Evolutionary conservation across 1,140 invertebrate genomes (phyloP).

Genomic region (Formica exsecta): DNA sequence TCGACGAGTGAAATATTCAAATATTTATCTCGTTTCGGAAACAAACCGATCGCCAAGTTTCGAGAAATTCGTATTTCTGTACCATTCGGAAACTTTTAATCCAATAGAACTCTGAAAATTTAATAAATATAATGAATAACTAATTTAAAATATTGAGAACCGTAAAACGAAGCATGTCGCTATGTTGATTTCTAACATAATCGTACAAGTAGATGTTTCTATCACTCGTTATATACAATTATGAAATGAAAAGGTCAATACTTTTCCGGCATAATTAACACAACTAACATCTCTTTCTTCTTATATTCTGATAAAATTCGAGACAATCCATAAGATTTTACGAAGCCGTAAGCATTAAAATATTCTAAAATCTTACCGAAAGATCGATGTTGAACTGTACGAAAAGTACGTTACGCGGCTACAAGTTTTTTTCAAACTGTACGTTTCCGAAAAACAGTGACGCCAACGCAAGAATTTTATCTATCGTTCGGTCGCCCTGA

Average conservation of each 20-base stretch:
- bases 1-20: not conserved
- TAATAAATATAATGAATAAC: too few species aligned
- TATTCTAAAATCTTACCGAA: not conserved
- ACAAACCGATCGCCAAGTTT: not conserved
- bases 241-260: not conserved
- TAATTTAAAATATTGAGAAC: too few species aligned
- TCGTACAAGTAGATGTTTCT: too few species aligned
- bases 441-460: too few species aligned
- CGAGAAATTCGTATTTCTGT: not conserved
- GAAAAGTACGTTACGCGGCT: too few species aligned
- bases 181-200: too few species aligned
- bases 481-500: too few species aligned
- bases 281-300: not conserved
- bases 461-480: too few species aligned
- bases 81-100: not conserved
- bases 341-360: not conserved
- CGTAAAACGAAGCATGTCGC: too few species aligned
- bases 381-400: not conserved
- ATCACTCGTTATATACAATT: not conserved
- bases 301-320: not conserved
- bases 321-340: not conserved
- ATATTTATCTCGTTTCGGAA: not conserved
- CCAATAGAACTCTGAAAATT: too few species aligned
- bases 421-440: too few species aligned
- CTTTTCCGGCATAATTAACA: not conserved